phyloP scores from a whole-genome alignment of 2,888 invertebrate genomes.

The Acleris holmiana region DNA sequence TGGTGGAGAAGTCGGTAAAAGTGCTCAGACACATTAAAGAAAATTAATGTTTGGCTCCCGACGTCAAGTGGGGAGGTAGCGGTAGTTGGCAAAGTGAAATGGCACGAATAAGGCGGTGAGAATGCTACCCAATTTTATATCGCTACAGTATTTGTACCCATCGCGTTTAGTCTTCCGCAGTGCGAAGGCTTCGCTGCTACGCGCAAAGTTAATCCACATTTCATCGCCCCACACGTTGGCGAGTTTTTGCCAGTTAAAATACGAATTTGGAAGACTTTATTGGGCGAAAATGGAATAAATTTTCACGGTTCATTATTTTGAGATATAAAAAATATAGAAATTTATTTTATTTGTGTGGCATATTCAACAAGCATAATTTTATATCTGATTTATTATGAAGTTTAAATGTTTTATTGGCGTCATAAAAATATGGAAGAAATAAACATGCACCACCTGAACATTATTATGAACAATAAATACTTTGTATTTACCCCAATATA shows the following conservation, averaged over 20 bases:
- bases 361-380: no score
- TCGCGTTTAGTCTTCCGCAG: conserved; percentile 62
- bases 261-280: conserved; percentile 53
- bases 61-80: conserved; percentile 76
- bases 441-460: no score
- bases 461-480: no score
- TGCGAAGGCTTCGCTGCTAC: conserved; percentile 54
- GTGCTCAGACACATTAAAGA: conserved; percentile 84
- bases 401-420: no score
- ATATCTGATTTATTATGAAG: no score
- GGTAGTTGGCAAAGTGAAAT: conserved; percentile 80
- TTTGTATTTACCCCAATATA: no score
- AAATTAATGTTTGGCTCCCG: conserved; percentile 83
- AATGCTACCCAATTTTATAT: conserved; percentile 73
- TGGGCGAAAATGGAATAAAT: conserved; percentile 7
- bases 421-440: no score
- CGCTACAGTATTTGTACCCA: conserved; percentile 66
- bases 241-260: conserved; percentile 42
- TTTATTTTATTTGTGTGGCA: no score
- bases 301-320: background rate
- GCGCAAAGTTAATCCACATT: conserved; percentile 64
- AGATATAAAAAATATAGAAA: background rate
- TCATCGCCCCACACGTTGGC: conserved; percentile 58
- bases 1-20: conserved; percentile 71
- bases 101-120: conserved; percentile 70